Evolutionary conservation across 2,797 vertebrate species (phyloP), one percentile per base, ranked within the genome.

Genomic region (Denticeps clupeoides): DNA sequence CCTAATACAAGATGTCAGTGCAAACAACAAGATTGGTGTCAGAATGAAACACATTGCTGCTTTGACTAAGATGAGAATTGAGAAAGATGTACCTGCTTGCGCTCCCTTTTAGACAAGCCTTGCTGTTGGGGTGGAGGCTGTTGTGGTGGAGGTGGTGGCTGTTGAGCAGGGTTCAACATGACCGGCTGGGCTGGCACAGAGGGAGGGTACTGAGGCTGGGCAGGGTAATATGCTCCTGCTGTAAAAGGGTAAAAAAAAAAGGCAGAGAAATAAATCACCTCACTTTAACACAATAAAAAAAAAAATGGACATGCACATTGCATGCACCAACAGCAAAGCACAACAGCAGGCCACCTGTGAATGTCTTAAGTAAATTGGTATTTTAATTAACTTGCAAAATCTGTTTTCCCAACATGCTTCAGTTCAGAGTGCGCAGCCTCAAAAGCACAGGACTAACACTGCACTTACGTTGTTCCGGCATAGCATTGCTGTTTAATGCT

Each of bases 191-290:
- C 32, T 47, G 90, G 86, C 60, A 94, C 91, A 46, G 88, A 76
- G 1, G 85, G 52, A 1, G 87, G 68, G 75, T 91, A 97, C 67
- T 87, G 90, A 6, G 77, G 59, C 58, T 91, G 89, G 0, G 92
- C 84, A 12, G 93, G 87, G 67, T 93, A 97, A 65, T 93, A 97
- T 9, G 92, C 82, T 60, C 87, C 93, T 55, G 92, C 88, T 94
- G 75, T 10, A 51, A 24, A 6, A 41, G 4, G 22, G 8, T 16
- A 6, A 15, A 5, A 2, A 31, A 16, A 5, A 15, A n/a, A 35
- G 7, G 7, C 23, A 19, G 31, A 13, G 5, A 15, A 29, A 22
- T 18, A 66, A 44, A n/a, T n/a, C n/a, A n/a, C n/a, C n/a, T n/a
- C n/a, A n/a, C n/a, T n/a, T n/a, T n/a, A n/a, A n/a, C n/a, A n/a